Conservation (phyloP, 2,113 vertebrate species). For the Sardina pilchardus region DNA sequence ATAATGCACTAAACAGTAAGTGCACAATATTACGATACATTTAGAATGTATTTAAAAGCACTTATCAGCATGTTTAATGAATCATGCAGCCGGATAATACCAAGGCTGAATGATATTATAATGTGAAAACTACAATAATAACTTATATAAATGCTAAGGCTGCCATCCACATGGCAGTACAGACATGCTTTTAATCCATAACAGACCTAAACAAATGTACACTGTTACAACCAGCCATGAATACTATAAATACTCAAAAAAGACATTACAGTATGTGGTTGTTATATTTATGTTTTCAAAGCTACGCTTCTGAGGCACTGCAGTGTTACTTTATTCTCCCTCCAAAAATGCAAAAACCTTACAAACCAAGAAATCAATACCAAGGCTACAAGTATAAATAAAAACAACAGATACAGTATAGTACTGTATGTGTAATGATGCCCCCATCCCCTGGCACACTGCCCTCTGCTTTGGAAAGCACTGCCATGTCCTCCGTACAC, state of each 20-base stretch:
- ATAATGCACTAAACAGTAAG: neutral
- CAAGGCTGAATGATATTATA: neutral
- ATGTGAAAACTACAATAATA: neutral
- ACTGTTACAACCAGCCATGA: neutral
- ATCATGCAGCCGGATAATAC: neutral
- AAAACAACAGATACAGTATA: too few relatives aligned
- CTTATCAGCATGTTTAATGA: constrained; percentile 3
- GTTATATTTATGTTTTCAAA: neutral
- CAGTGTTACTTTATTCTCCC: too few relatives aligned
- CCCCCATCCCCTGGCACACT: too few relatives aligned
- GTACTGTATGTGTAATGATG: too few relatives aligned
- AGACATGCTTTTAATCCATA: neutral
- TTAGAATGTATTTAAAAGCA: neutral
- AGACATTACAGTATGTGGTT: neutral
- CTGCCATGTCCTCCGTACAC: too few relatives aligned
- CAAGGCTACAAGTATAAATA: too few relatives aligned
- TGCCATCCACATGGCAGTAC: neutral
- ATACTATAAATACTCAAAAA: neutral
- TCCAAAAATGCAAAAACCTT: too few relatives aligned
- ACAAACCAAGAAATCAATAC: too few relatives aligned
- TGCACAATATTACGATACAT: neutral
- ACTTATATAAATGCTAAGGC: neutral
- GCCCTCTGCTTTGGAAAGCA: too few relatives aligned
- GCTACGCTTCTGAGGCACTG: neutral
- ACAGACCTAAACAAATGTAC: neutral